Conservation (phyloP, 1,140 invertebrate species). For the Uloborus diversus region DNA sequence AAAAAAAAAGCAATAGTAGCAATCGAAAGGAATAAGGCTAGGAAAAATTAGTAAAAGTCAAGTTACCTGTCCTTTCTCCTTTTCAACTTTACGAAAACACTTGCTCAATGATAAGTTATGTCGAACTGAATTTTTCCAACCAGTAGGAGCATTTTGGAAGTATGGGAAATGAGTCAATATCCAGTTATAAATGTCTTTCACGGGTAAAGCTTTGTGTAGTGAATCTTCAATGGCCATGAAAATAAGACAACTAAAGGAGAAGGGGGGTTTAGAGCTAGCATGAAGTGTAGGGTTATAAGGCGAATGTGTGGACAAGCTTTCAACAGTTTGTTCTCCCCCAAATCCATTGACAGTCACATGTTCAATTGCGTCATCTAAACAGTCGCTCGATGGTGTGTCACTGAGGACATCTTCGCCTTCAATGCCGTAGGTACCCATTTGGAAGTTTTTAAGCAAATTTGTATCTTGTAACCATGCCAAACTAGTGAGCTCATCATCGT, state of each 20-base stretch:
- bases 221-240: conserved; percentile 98
- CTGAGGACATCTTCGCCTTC: conserved; percentile 6
- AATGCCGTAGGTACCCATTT: conserved; percentile 19
- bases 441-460: conserved; percentile 79
- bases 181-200: conserved; percentile 98
- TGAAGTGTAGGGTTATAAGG: conserved; percentile 73
- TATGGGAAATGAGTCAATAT: conserved; percentile 76
- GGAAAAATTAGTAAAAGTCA: too few species aligned
- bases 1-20: not conserved
- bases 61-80: conserved; percentile 71
- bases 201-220: conserved; percentile 84
- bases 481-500: conserved; percentile 87
- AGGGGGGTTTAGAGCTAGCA: conserved; percentile 88
- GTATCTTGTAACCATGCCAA: conserved; percentile 90
- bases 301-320: conserved; percentile 7
- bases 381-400: conserved; percentile 48
- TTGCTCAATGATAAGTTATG: conserved; percentile 71
- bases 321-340: conserved; percentile 26
- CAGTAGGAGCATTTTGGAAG: conserved; percentile 69
- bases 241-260: conserved; percentile 94
- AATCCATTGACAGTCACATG: conserved; percentile 38
- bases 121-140: conserved; percentile 72
- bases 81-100: conserved; percentile 70
- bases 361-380: conserved; percentile 50
- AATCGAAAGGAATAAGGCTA: not conserved